These are phyloP conservation scores for Urocolius indicus DNA, from an alignment of 2,113 vertebrate species.

Conservation along the genomic window DNA sequence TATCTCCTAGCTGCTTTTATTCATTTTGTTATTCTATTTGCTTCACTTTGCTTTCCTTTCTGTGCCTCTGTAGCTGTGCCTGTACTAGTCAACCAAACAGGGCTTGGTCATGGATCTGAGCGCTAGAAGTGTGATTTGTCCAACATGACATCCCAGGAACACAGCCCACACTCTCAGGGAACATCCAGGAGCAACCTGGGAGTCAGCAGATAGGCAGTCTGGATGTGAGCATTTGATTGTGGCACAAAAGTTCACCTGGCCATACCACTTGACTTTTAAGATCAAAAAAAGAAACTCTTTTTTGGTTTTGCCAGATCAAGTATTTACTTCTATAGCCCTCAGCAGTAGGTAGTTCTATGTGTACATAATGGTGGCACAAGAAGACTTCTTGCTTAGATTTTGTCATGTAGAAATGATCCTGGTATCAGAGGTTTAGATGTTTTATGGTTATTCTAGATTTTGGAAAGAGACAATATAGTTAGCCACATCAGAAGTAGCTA, in stretches of 20 bases:
- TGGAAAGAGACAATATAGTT: background rate
- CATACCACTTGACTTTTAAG: background rate
- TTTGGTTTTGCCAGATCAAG: background rate
- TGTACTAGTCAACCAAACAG: background rate
- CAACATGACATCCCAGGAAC: rapidly evolving
- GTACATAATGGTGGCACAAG: background rate
- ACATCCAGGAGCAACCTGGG: background rate
- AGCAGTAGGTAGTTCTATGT: background rate
- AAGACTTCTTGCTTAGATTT: background rate
- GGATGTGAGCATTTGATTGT: background rate
- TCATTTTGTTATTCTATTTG: background rate
- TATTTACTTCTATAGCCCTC: background rate
- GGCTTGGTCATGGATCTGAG: background rate
- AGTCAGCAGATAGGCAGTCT: rapidly evolving
- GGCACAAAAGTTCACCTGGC: rapidly evolving
- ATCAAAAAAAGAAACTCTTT: background rate
- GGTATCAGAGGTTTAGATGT: background rate
- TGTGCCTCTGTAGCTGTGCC: background rate
- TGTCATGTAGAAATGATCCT: background rate
- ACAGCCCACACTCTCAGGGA: rapidly evolving
- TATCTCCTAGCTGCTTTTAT: background rate
- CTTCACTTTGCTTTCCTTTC: background rate
- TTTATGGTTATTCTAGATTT: background rate
- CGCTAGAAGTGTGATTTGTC: background rate
- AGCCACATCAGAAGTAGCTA: background rate